A percentile compares a stretch with the other conserved stretches of the same genome.
Evolutionary conservation across 2,113 vertebrate genomes (phyloP).

Genomic region (Scortum barcoo): DNA sequence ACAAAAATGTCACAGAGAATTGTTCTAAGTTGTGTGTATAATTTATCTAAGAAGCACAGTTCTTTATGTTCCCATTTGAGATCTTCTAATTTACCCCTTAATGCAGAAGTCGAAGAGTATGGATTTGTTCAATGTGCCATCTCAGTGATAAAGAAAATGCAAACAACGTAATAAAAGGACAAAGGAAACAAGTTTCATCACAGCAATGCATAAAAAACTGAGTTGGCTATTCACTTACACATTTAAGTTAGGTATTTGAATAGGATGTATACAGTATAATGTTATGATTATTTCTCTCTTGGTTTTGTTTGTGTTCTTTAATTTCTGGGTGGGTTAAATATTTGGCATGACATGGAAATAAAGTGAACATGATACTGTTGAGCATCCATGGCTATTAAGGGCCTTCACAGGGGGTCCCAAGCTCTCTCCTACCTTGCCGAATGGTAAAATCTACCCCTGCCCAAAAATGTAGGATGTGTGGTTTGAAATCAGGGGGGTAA

Average conservation of each 20-base stretch:
- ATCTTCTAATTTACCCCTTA: background rate
- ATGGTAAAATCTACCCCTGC: background rate
- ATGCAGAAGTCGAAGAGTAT: background rate
- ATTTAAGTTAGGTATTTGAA: too few relatives aligned
- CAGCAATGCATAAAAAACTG: too few relatives aligned
- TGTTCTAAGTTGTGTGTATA: too few relatives aligned
- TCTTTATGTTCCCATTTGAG: too few relatives aligned
- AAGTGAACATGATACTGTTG: background rate
- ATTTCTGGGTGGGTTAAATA: background rate
- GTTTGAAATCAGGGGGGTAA: background rate
- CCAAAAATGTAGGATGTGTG: background rate
- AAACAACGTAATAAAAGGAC: too few relatives aligned
- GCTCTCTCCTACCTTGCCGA: too few relatives aligned
- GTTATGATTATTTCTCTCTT: too few relatives aligned
- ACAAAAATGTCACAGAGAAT: too few relatives aligned
- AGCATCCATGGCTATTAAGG: background rate
- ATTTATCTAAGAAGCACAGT: too few relatives aligned
- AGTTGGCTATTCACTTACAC: too few relatives aligned
- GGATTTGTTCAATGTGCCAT: background rate
- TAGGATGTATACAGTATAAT: too few relatives aligned
- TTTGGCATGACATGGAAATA: background rate
- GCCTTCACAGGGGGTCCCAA: background rate
- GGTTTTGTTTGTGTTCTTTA: background rate
- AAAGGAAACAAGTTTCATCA: background rate
- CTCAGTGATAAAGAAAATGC: too few relatives aligned